Evolutionary conservation across 1,140 invertebrate genomes (phyloP), one percentile per base, ranked within the genome.

Genomic region (Bicyclus anynana): DNA sequence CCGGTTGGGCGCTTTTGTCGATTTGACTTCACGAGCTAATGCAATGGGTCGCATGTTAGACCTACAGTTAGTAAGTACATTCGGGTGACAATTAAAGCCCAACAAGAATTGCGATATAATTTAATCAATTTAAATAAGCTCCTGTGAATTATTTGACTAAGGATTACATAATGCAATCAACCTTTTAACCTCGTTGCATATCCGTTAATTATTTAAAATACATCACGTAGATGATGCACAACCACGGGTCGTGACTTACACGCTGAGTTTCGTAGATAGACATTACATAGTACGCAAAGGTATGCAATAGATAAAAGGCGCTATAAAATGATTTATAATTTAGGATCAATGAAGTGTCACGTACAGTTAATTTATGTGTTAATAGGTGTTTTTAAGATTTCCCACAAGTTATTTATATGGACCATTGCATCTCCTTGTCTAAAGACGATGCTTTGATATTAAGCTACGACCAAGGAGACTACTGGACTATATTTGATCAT

Each of bases 181-280:
- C 48, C 38, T 51, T 57, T 33, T 57, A 38, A 57, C 26, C 54
- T 57, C 38, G 33, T 38, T 56, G 16, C 37, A 26, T 42, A 29
- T 35, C 54, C 17, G 44, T 33, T 57, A 57, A 57, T 57, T 57
- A 57, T 57, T 51, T 57, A 23, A 51, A 51, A 57, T 57, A 57
- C 48, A 38, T 57, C 38, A 57, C 55, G 55, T 57, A 57, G 48
- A 37, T 44, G 48, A 26, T 57, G 48, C 55, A 51, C 55, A 57
- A 29, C 53, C 46, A 42, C 33, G 51, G 59, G 40, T 61, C 59
- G 59, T 61, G 59, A 61, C 59, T 55, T 52, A 54, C 38, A 51
- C 48, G 48, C 47, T 27, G 27, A 44, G 53, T 61, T 61, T 53
- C 52, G 46, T 47, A 50, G 55, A 51, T 61, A 61, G 52, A 40